phyloP scores from a whole-genome alignment of 2,113 vertebrate species.

The Petaurus breviceps region DNA sequence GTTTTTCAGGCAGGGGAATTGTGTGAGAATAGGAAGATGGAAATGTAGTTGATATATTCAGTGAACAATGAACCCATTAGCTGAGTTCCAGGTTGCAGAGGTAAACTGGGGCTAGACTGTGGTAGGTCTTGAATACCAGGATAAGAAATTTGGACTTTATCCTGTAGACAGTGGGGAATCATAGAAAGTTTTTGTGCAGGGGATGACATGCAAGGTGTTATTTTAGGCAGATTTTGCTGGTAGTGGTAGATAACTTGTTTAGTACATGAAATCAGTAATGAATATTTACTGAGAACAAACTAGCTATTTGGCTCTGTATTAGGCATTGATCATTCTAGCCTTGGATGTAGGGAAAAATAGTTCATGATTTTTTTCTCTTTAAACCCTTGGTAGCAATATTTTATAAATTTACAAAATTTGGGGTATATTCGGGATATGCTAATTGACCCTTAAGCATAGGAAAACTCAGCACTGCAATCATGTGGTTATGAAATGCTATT shows the following conservation, averaged over 20 bases:
- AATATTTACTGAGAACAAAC: not conserved
- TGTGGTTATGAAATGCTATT: conserved; percentile 60
- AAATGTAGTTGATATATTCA: not conserved
- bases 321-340: not conserved
- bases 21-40: not conserved
- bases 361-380: conserved; percentile 19
- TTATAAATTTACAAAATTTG: conserved; percentile 50
- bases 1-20: not conserved
- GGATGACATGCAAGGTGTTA: not conserved
- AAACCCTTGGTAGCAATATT: not conserved
- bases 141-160: not conserved
- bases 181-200: not conserved
- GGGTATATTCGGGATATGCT: conserved; percentile 19
- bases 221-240: conserved; percentile 5
- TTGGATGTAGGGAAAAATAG: not conserved
- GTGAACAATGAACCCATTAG: fast-evolving
- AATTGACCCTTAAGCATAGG: conserved; percentile 19
- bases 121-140: not conserved
- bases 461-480: conserved; percentile 53
- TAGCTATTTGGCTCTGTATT: not conserved
- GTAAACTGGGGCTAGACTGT: not conserved
- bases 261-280: not conserved
- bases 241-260: not conserved
- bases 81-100: not conserved
- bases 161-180: not conserved